Percentiles rank a stretch among this genome's conserved stretches.
Conservation (phyloP, 2,797 vertebrate genomes). For the Netta rufina region DNA sequence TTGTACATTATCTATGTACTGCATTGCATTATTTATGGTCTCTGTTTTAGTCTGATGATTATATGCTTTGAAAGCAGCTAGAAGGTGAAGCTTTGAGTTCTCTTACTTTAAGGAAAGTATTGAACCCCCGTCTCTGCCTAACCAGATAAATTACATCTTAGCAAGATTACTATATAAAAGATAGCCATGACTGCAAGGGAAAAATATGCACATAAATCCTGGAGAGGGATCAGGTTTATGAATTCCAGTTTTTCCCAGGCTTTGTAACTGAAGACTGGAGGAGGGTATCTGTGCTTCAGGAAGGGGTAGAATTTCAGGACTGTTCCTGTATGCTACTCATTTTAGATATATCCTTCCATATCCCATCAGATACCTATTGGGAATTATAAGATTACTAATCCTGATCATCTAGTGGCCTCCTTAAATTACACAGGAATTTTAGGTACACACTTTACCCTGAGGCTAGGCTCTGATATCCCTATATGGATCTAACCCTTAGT, state of each 20-base stretch:
- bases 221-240: background rate
- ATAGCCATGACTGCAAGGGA: background rate
- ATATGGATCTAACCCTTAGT: accelerated
- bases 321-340: background rate
- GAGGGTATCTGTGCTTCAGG: background rate
- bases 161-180: background rate
- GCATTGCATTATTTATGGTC: background rate
- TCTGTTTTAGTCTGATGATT: background rate
- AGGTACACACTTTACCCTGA: background rate
- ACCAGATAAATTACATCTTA: background rate
- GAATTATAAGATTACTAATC: background rate
- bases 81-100: background rate
- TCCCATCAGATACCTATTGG: background rate
- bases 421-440: background rate
- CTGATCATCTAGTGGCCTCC: background rate
- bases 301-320: background rate
- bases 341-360: background rate
- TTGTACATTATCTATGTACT: background rate
- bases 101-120: background rate
- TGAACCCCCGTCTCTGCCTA: background rate
- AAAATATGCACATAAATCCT: background rate
- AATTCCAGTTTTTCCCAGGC: background rate
- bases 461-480: background rate
- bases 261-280: background rate
- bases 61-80: background rate